phyloP scores from a whole-genome alignment of 2,888 invertebrate species.

The Imbricaverruca yamaguchii region DNA sequence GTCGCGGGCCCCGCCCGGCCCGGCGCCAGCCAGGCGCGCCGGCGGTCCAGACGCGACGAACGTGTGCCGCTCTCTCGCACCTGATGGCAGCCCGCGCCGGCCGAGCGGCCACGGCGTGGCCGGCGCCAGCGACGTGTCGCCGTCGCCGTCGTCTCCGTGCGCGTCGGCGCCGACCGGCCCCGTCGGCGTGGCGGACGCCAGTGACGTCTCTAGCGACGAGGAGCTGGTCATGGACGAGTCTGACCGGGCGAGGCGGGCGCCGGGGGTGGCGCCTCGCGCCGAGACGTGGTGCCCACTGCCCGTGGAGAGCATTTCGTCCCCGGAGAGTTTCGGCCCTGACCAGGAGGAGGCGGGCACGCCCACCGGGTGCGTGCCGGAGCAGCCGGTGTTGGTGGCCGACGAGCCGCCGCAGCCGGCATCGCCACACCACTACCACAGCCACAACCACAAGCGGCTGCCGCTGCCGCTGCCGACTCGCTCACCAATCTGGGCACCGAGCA shows the following conservation, averaged over 20 bases:
- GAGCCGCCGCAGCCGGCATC: no score
- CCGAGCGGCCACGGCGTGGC: no score
- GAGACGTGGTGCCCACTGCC: background rate
- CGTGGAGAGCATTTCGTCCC: constrained; percentile 7
- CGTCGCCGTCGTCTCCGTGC: constrained; percentile 25
- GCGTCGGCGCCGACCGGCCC: background rate
- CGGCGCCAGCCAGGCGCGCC: no score
- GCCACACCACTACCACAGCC: no score
- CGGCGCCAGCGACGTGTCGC: no score
- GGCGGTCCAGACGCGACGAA: no score
- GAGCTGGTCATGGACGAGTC: constrained; percentile 26
- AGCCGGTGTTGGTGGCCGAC: no score
- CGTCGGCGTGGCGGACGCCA: constrained; percentile 30
- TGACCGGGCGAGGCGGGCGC: constrained; percentile 23
- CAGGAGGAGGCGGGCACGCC: background rate
- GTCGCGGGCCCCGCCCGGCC: no score
- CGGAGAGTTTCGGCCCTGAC: constrained; percentile 9
- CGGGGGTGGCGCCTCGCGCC: background rate
- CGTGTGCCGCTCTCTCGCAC: no score
- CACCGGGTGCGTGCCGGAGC: background rate
- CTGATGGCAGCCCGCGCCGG: no score
- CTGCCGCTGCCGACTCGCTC: no score
- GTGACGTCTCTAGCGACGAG: constrained; percentile 15
- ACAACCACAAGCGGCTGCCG: no score
- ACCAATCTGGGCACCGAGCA: background rate